Percentiles rank a stretch among this genome's conserved stretches.
Evolutionary conservation across 1,140 invertebrate species (phyloP).

Genomic region (Atta colombica): DNA sequence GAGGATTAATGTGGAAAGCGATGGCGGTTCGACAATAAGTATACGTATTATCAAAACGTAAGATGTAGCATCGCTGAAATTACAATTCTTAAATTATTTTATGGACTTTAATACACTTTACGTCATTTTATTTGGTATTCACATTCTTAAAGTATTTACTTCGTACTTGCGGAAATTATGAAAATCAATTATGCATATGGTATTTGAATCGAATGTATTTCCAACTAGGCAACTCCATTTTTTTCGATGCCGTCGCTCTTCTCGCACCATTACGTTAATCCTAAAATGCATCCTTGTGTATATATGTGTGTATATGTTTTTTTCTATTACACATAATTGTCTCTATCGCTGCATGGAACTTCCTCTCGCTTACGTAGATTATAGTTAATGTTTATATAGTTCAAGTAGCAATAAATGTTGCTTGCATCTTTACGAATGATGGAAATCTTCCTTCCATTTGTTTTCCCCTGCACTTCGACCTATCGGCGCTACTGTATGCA

Average conservation of each 20-base stretch:
- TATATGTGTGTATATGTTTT: not conserved
- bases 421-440: not conserved
- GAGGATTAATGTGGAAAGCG: not conserved
- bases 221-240: not conserved
- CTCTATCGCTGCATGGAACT: not conserved
- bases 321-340: not conserved
- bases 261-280: conserved; percentile 13
- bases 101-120: conserved; percentile 7
- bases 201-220: conserved; percentile 33
- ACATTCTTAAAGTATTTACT: not conserved
- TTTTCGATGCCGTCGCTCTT: not conserved
- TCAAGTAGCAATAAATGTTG: conserved; percentile 11
- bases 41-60: not conserved
- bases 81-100: not conserved
- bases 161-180: conserved; percentile 25
- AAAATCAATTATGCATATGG: conserved; percentile 22
- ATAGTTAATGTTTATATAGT: not conserved
- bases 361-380: conserved; percentile 37
- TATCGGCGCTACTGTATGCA: not conserved
- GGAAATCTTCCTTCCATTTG: conserved; percentile 21
- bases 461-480: not conserved
- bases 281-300: conserved; percentile 27
- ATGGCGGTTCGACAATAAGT: not conserved
- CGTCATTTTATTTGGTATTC: not conserved
- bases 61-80: not conserved